Evolutionary conservation across 2,113 vertebrate species (phyloP), one percentile per base, ranked within the genome.

Genomic region (Pedetes capensis): DNA sequence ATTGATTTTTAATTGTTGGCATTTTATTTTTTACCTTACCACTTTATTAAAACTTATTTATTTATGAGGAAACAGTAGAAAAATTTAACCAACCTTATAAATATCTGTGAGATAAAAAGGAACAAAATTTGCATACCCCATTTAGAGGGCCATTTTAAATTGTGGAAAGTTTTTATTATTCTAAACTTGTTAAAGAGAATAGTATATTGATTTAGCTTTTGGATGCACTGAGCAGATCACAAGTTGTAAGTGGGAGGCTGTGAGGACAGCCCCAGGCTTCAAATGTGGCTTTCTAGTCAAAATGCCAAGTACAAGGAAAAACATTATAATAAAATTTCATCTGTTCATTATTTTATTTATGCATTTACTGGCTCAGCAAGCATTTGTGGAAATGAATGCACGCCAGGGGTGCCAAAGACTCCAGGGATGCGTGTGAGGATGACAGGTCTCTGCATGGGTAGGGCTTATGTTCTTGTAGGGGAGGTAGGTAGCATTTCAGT

Each of bases 71-170:
- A 87, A 55, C 34, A 69, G 42, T 32, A 49, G 25, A 85, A 91
- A n/a, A 61, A 93, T 85, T 87, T 75, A 92, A 57, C 84, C 27
- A 84, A 64, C 39, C n/a, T 74, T 87, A n/a, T 87, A 34, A 85
- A 84, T 72, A 80, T 85, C 29, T 90, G 42, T 29, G 13, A 87
- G 22, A 42, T 92, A 78, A 27, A 55, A 88, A 37, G 42, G 12
- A 49, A 17, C 61, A 76, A 90, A 93, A 59, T 87, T 64, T 63
- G 81, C 23, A 37, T 42, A 34, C 29, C 84, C 20, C 51, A 59
- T 75, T 94, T 90, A 17, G 71, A 37, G 16, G 81, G 17, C 27
- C 27, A 27, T 88, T 84, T 95, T 81, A 76, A 91, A 57, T 51
- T 75, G 23, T 44, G 53, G 16, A 68, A 80, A 47, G 14, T 72